Conservation (phyloP, 2,888 invertebrate species). For the Brassicogethes aeneus region DNA sequence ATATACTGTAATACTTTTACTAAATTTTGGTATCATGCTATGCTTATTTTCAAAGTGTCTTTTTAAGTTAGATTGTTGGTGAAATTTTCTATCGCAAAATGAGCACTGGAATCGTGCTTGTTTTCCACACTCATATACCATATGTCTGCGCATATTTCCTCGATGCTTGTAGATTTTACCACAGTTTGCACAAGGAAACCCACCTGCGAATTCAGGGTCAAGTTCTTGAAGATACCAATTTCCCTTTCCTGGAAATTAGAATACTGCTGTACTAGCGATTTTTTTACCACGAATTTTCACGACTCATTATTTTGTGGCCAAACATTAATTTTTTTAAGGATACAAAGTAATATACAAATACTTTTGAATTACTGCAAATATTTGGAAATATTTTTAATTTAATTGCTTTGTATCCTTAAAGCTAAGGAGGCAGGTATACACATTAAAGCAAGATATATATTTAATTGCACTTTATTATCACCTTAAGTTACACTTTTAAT, state of each 20-base stretch:
- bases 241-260: slow-evolving; percentile 37
- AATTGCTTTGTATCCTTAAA: not conserved
- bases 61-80: slow-evolving; percentile 41
- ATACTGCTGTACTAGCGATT: slow-evolving; percentile 36
- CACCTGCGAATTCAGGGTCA: slow-evolving; percentile 25
- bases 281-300: slow-evolving; percentile 15
- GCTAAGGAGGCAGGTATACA: not conserved
- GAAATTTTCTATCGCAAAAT: slow-evolving; percentile 50
- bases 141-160: slow-evolving; percentile 64
- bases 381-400: too few species aligned
- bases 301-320: slow-evolving; percentile 14
- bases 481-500: too few species aligned
- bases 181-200: slow-evolving; percentile 55
- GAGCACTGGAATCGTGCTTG: slow-evolving; percentile 37
- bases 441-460: not conserved
- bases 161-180: slow-evolving; percentile 77
- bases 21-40: slow-evolving; percentile 28
- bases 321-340: slow-evolving; percentile 17
- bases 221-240: slow-evolving; percentile 32
- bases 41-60: slow-evolving; percentile 38
- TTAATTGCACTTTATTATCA: too few species aligned
- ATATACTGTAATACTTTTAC: slow-evolving; percentile 31
- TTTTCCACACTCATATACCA: slow-evolving; percentile 53
- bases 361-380: too few species aligned
- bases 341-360: too few species aligned